A percentile compares a stretch with the other conserved stretches of the same genome.
Evolutionary conservation across 2,888 invertebrate species (phyloP).

Genomic region (Metacarcinus magister): DNA sequence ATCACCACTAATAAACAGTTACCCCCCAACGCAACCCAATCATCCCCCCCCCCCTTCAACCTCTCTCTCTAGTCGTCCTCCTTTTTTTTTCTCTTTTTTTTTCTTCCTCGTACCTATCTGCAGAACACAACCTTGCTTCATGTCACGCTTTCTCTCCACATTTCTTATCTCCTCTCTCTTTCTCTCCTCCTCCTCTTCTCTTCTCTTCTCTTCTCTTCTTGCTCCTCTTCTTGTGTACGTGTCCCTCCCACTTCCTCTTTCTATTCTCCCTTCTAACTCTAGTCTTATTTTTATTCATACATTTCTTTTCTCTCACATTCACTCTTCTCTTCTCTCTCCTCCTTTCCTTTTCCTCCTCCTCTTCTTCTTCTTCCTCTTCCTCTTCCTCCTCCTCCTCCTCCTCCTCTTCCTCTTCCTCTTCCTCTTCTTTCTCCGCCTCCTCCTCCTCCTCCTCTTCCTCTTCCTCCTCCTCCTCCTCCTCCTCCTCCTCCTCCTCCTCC

Average conservation of each 20-base stretch:
- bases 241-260: neutral
- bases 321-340: too few relatives aligned
- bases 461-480: neutral
- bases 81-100: neutral
- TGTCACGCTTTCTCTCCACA: too few relatives aligned
- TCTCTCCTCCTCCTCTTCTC: too few relatives aligned
- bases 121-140: too few relatives aligned
- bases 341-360: too few relatives aligned
- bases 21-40: neutral
- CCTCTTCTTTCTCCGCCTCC: neutral
- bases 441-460: neutral
- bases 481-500: neutral
- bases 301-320: neutral
- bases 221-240: neutral
- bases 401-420: neutral
- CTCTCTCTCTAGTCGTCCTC: neutral
- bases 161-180: too few relatives aligned
- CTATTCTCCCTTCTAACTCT: neutral
- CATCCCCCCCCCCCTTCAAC: neutral
- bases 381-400: neutral
- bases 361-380: neutral
- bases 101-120: neutral
- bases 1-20: conserved; percentile 39
- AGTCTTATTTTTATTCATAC: neutral
- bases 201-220: too few relatives aligned